A percentile compares a stretch with the other conserved stretches of the same genome.
Conservation (phyloP, 2,888 invertebrate species). For the Biston betularia region DNA sequence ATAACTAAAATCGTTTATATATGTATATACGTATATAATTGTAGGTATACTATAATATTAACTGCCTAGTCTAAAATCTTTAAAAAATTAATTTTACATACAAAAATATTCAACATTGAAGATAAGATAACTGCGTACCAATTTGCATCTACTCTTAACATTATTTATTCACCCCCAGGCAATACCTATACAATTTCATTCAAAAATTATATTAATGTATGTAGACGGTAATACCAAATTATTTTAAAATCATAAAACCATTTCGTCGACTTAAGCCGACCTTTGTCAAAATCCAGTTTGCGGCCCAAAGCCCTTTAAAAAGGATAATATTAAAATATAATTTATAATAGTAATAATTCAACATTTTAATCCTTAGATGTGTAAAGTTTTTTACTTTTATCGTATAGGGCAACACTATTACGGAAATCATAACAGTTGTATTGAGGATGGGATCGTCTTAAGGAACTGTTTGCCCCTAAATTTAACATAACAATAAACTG, state of each 20-base stretch:
- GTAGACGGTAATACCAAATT: constrained; percentile 32
- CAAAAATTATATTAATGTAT: background rate
- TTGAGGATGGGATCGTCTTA: constrained; percentile 43
- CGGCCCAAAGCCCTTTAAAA: constrained; percentile 52
- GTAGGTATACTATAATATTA: no score
- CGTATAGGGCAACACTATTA: constrained; percentile 42
- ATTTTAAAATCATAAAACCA: constrained; percentile 50
- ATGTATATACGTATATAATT: no score
- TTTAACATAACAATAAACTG: constrained; percentile 72
- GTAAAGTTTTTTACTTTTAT: constrained; percentile 38
- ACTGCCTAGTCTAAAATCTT: no score
- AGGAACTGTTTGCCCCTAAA: constrained; percentile 52
- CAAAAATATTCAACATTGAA: no score
- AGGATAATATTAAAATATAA: constrained; percentile 58
- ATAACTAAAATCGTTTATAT: no score
- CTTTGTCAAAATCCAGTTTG: constrained; percentile 58
- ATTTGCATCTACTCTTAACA: background rate
- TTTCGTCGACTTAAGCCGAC: constrained; percentile 55
- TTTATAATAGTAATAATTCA: constrained; percentile 64
- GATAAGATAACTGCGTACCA: no score
- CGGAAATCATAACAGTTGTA: constrained; percentile 47
- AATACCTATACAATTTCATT: background rate
- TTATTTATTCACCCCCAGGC: constrained; percentile 1
- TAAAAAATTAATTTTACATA: no score
- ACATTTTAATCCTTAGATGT: constrained; percentile 52